These are phyloP conservation scores for Apostichopus leukothele DNA, from an alignment of 53 echinoderm and acorn worm species.

Conservation along the genomic window DNA sequence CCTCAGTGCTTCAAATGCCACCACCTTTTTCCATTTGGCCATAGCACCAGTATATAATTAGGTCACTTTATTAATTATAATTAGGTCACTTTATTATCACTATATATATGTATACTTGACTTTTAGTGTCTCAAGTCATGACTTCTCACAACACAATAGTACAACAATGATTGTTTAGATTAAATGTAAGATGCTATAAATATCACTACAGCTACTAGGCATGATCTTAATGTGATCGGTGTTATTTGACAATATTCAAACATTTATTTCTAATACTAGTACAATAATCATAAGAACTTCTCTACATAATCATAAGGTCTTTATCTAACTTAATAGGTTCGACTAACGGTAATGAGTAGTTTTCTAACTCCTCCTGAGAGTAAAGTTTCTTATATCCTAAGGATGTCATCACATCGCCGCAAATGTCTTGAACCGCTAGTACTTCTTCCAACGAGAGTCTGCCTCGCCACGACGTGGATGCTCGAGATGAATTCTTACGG, in stretches of 20 bases:
- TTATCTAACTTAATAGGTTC: slow-evolving; percentile 46
- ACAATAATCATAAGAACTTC: neutral
- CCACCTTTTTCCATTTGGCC: too few relatives aligned
- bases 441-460: slow-evolving; percentile 62
- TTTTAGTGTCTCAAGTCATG: neutral
- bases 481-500: slow-evolving; percentile 73
- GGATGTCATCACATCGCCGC: slow-evolving; percentile 70
- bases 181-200: too few relatives aligned
- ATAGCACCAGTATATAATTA: too few relatives aligned
- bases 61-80: too few relatives aligned
- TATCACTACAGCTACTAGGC: too few relatives aligned
- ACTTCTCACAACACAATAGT: neutral
- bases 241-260: too few relatives aligned
- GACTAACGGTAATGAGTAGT: slow-evolving; percentile 18
- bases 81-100: too few relatives aligned
- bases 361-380: neutral
- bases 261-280: neutral
- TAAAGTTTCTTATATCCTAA: slow-evolving; percentile 61
- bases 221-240: neutral
- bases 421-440: slow-evolving; percentile 61
- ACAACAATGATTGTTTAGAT: too few relatives aligned
- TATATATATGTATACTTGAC: neutral
- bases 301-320: slow-evolving; percentile 13
- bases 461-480: slow-evolving; percentile 68
- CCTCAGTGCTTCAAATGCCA: too few relatives aligned